phyloP scores from a whole-genome alignment of 2,888 invertebrate species.

The Leucophenga maculata region DNA sequence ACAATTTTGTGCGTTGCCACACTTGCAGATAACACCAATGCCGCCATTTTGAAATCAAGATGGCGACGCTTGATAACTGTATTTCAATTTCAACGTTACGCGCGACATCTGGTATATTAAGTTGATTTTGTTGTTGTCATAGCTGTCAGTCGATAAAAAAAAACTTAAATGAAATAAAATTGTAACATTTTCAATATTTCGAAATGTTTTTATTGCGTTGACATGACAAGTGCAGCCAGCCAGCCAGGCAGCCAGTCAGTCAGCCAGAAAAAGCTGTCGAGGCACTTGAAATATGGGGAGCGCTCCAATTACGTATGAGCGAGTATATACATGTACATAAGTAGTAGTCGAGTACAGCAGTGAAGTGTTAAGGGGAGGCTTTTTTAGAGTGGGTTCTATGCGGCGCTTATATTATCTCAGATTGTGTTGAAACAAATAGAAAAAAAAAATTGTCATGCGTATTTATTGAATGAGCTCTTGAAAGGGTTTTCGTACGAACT shows the following conservation, averaged over 20 bases:
- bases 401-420: too few species aligned
- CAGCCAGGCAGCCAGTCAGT: not conserved
- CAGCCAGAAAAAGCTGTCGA: not conserved
- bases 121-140: conserved; percentile 21
- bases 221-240: conserved; percentile 19
- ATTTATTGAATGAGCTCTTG: conserved; percentile 2
- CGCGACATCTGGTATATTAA: conserved; percentile 20
- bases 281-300: conserved; percentile 8
- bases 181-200: conserved; percentile 21
- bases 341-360: too few species aligned
- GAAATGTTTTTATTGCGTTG: conserved; percentile 11
- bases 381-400: too few species aligned
- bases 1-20: too few species aligned
- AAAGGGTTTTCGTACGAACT: not conserved
- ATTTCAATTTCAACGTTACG: conserved; percentile 35
- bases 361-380: too few species aligned
- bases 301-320: too few species aligned
- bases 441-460: not conserved
- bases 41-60: conserved; percentile 58
- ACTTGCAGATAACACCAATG: conserved; percentile 1
- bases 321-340: too few species aligned
- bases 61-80: conserved; percentile 50
- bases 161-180: conserved; percentile 9
- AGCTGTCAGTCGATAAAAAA: conserved; percentile 8
- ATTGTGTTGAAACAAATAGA: not conserved